Percentiles rank a stretch among this genome's conserved stretches.
These are phyloP conservation scores for Halyomorpha halys DNA, from an alignment of 1,140 invertebrate genomes.

Conservation along the genomic window DNA sequence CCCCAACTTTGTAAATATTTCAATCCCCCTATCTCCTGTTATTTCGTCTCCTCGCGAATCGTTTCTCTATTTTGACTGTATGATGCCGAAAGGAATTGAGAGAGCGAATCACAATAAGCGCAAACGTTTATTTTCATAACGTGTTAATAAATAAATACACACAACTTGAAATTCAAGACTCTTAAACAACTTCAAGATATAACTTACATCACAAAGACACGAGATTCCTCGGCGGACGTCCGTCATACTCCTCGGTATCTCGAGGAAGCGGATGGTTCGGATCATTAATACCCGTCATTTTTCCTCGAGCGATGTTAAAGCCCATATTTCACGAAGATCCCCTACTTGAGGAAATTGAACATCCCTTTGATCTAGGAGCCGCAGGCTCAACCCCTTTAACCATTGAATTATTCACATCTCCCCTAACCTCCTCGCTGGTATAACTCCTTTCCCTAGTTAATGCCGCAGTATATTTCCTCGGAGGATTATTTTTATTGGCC, in stretches of 20 bases:
- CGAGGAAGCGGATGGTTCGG: background rate
- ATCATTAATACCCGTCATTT: conserved; percentile 15
- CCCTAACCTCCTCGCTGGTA: conserved; percentile 7
- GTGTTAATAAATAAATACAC: too few relatives aligned
- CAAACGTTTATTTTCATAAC: too few relatives aligned
- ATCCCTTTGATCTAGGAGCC: conserved; percentile 1
- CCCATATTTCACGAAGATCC: background rate
- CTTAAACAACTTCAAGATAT: too few relatives aligned
- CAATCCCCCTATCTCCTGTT: too few relatives aligned
- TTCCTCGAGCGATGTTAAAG: background rate
- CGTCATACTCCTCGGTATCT: conserved; percentile 2
- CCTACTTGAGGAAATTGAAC: conserved; percentile 2
- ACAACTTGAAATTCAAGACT: too few relatives aligned
- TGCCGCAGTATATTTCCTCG: conserved; percentile 11
- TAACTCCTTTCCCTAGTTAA: conserved; percentile 15
- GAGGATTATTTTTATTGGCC: conserved; percentile 18
- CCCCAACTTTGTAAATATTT: too few relatives aligned
- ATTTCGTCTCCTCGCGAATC: too few relatives aligned
- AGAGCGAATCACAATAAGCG: too few relatives aligned
- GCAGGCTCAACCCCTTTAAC: conserved; percentile 4
- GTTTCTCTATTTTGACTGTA: too few relatives aligned
- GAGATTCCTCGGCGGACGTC: background rate
- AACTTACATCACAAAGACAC: too few relatives aligned
- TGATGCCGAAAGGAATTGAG: too few relatives aligned
- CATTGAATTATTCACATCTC: conserved; percentile 9